Evolutionary conservation across 1,140 invertebrate genomes (phyloP).

Genomic region (Pteromalus puparum): DNA sequence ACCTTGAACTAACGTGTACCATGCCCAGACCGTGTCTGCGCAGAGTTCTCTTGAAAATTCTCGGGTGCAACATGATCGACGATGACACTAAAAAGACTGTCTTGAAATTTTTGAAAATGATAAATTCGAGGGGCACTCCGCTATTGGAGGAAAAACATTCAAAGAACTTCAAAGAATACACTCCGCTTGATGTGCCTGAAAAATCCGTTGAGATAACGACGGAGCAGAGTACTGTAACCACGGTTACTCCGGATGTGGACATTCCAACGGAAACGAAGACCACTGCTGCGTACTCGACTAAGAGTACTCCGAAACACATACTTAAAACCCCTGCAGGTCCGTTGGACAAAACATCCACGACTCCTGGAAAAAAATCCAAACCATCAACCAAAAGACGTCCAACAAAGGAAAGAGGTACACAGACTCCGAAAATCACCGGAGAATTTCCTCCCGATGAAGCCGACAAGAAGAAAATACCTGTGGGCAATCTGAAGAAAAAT

Average conservation of each 20-base stretch:
- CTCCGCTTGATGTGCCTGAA: neutral
- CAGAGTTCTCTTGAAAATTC: slow-evolving; percentile 1
- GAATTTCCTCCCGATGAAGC: too few relatives aligned
- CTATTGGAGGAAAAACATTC: neutral
- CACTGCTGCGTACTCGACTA: too few relatives aligned
- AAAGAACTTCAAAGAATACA: neutral
- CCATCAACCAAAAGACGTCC: too few relatives aligned
- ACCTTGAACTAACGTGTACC: slow-evolving; percentile 26
- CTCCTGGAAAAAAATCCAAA: too few relatives aligned
- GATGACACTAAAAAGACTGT: neutral
- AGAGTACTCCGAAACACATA: neutral
- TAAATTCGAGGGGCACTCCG: slow-evolving; percentile 14
- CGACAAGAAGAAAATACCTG: too few relatives aligned
- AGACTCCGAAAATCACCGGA: too few relatives aligned
- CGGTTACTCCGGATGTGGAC: too few relatives aligned
- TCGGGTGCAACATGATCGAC: neutral
- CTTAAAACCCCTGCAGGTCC: too few relatives aligned
- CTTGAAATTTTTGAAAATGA: neutral
- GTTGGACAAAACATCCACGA: too few relatives aligned
- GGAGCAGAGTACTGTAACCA: neutral
- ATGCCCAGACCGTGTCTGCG: slow-evolving; percentile 25
- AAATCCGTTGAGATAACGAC: neutral
- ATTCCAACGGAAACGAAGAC: too few relatives aligned
- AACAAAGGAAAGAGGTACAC: too few relatives aligned
- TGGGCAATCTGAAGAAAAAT: too few relatives aligned